phyloP scores from a whole-genome alignment of 92 coral and sea anemone species.

The Hydrozoanthus gracilis region DNA sequence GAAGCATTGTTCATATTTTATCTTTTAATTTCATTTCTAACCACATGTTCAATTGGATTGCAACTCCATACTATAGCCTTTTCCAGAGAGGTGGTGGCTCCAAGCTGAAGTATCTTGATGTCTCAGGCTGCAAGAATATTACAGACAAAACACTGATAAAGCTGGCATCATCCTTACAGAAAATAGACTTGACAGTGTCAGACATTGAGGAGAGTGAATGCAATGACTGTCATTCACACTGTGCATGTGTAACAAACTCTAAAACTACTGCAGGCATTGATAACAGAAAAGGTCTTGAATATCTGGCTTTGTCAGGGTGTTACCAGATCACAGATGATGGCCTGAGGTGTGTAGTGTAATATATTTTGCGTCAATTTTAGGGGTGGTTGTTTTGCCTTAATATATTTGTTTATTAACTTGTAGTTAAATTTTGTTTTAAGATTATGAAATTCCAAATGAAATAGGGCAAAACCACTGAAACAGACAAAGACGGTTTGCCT shows the following conservation, averaged over 20 bases:
- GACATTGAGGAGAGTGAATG: slow-evolving; percentile 85
- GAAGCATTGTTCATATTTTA: background rate
- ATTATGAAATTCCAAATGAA: no score
- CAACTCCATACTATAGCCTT: slow-evolving; percentile 51
- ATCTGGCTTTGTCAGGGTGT: slow-evolving; percentile 94
- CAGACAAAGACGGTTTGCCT: no score
- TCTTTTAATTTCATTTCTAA: background rate
- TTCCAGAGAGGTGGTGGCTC: slow-evolving; percentile 88
- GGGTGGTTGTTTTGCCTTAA: no score
- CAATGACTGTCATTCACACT: slow-evolving; percentile 65
- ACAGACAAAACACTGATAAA: slow-evolving; percentile 90
- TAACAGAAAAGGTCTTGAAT: slow-evolving; percentile 68
- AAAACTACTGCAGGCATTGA: slow-evolving; percentile 8
- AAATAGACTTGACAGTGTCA: slow-evolving; percentile 58
- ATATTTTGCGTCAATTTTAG: background rate
- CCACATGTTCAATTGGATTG: no score
- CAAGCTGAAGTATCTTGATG: slow-evolving; percentile 72
- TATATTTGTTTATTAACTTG: background rate
- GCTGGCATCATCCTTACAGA: slow-evolving; percentile 82
- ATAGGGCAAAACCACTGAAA: no score
- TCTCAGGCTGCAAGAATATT: slow-evolving; percentile 91
- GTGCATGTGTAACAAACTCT: slow-evolving; percentile 64
- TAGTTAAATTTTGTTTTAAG: no score
- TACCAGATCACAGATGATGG: slow-evolving; percentile 94
- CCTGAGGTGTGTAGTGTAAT: slow-evolving; percentile 60